Base-by-base conservation (phyloP, 2,797 vertebrate genomes). In the Anas georgica region DNA sequence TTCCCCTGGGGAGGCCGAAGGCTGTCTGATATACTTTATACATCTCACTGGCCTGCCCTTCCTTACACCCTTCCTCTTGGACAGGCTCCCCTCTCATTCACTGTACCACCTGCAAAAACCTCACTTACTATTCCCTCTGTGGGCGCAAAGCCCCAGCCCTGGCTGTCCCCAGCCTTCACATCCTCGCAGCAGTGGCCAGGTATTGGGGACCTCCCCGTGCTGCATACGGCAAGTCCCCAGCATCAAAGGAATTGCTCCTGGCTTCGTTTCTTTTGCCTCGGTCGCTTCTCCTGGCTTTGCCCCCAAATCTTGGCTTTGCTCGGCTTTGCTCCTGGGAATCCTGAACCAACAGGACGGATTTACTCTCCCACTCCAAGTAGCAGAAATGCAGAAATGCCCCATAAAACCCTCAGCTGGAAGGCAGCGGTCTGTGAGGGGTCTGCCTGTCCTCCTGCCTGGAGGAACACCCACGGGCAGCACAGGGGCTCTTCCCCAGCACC, bases 61-160 rank as follows among this genome's bases (percentile, higher is more conserved):
- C 46, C 21, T 67, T 88, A 90, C 72, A 66, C 16, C 74, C 8
- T 85, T 81, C 21, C 33, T 81, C 28, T 75, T 83, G 73, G 64
- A n/a, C 68, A 26, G 75, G 22, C 37, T 55, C 29, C n/a, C 66
- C 6, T 15, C 37, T 92, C 46, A 3, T 35, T 82, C 70, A 29
- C 45, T 66, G 33, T 55, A 15, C 35, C 5, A 0, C 26, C 46
- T 79, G 63, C 52, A 56, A 2, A 46, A 37, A 0, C 0, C 72
- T 52, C 59, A 56, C 39, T 20, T 10, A 2, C 0, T 29, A 45
- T 13, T 81, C 33, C 50, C 1, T 1, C 21, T 31, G 20, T 2
- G 33, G 54, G 33, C 11, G 0, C 4, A 22, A 87, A 77, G 79
- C 68, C 21, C 15, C 6, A 1, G 17, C 17, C 72, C 46, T 85